phyloP scores from a whole-genome alignment of 2,888 invertebrate genomes.

The Apantesis nais region DNA sequence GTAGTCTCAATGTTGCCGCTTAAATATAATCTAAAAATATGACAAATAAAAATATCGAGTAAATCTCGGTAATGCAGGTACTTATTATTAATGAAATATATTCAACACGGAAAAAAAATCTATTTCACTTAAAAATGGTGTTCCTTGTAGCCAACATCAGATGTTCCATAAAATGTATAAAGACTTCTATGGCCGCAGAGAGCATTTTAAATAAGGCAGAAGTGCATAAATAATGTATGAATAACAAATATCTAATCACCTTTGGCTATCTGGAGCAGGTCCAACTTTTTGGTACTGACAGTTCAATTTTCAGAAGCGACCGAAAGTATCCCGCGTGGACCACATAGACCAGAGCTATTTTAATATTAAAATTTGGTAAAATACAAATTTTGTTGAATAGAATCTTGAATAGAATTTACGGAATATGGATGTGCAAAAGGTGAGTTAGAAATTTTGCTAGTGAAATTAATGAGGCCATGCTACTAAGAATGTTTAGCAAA shows the following conservation, averaged over 20 bases:
- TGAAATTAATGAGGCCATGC: no score
- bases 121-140: neutral
- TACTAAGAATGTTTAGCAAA: neutral
- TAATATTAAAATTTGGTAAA: neutral
- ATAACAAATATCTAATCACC: conserved; percentile 55
- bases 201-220: conserved; percentile 9
- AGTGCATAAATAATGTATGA: conserved; percentile 40
- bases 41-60: no score
- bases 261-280: conserved; percentile 53
- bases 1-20: no score
- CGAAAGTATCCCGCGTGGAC: conserved; percentile 16
- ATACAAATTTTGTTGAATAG: neutral
- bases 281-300: conserved; percentile 63
- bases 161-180: neutral
- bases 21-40: no score
- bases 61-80: no score
- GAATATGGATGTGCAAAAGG: no score
- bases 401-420: neutral
- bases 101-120: neutral
- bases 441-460: no score
- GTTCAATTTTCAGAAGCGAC: conserved; percentile 60
- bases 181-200: neutral
- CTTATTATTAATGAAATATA: neutral
- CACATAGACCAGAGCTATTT: neutral
- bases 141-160: no score